Evolutionary conservation across 1,140 invertebrate species (phyloP), one percentile per base, ranked within the genome.

Genomic region (Daktulosphaira vitifoliae): DNA sequence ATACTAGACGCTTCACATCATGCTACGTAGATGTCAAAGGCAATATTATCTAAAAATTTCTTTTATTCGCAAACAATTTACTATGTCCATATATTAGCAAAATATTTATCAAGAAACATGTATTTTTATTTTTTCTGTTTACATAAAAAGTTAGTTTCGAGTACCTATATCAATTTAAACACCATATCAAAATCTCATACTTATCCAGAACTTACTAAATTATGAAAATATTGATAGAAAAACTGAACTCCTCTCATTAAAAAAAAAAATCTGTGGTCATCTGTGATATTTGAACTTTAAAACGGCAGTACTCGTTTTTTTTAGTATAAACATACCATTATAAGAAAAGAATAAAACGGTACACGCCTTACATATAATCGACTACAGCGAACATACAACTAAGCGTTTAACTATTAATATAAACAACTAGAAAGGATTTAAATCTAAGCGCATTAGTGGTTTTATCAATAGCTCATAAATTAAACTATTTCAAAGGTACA

Each of bases 41-140:
- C 67, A 33, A 65, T 69, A 69, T 49, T 1, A 15, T 8, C 39
- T 65, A 42, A 69, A 69, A 67, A 66, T 2, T 69, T n/a, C n/a
- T n/a, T n/a, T n/a, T n/a, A n/a, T 68, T 65, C n/a, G 68, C n/a
- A 51, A 65, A 3, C 33, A 66, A 33, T 44, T 66, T 18, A 16
- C n/a, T 6, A 23, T 66, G 15, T 56, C 50, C 6, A 37, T 3
- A 8, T 3, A 46, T 16, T 44, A 67, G 49, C 5, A 65, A 46
- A 67, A 49, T 16, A 6, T 18, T 20, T 48, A 66, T 3, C 38
- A 25, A 39, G 53, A 65, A 6, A 37, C 68, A 44, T 68, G 65
- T 38, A 22, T 68, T 11, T 69, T 69, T 49, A 48, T 69, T 38
- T 49, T 67, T 25, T 54, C 44, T 37, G 18, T 69, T n/a, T 69